Conservation (phyloP, 64 coral and sea anemone species). For the Exaiptasia diaphana region DNA sequence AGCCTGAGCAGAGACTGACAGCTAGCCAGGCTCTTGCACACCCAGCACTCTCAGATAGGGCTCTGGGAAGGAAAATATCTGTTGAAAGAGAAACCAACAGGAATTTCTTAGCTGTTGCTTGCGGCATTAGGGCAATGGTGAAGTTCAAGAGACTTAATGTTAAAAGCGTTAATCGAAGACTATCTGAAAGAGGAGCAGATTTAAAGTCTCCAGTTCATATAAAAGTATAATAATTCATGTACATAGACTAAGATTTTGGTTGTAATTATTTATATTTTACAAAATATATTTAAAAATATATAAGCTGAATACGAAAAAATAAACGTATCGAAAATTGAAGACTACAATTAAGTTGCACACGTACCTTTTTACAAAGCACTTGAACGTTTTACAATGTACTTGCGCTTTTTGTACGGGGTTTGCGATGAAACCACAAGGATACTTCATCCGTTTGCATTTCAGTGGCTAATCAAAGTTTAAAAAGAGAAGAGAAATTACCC, state of each 20-base stretch:
- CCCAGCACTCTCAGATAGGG: conserved; percentile 37
- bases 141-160: conserved; percentile 56
- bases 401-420: background rate
- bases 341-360: too few relatives aligned
- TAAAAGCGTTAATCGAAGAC: background rate
- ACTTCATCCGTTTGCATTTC: too few relatives aligned
- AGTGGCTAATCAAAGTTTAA: too few relatives aligned
- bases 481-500: too few relatives aligned
- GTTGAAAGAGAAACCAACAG: conserved; percentile 1
- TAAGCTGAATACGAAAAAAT: background rate
- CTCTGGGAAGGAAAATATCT: background rate
- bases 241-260: background rate
- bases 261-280: background rate
- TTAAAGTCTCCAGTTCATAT: background rate
- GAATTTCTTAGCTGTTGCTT: conserved; percentile 61
- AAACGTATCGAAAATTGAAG: background rate
- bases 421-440: too few relatives aligned
- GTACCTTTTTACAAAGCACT: too few relatives aligned
- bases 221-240: background rate
- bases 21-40: conserved; percentile 55
- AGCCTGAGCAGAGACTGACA: conserved; percentile 38
- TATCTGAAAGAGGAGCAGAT: conserved; percentile 7
- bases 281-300: background rate
- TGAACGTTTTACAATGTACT: background rate
- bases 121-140: conserved; percentile 81